These are phyloP conservation scores for Rousettus madagascariensis DNA, from an alignment of 2,797 vertebrate species.

Conservation along the genomic window DNA sequence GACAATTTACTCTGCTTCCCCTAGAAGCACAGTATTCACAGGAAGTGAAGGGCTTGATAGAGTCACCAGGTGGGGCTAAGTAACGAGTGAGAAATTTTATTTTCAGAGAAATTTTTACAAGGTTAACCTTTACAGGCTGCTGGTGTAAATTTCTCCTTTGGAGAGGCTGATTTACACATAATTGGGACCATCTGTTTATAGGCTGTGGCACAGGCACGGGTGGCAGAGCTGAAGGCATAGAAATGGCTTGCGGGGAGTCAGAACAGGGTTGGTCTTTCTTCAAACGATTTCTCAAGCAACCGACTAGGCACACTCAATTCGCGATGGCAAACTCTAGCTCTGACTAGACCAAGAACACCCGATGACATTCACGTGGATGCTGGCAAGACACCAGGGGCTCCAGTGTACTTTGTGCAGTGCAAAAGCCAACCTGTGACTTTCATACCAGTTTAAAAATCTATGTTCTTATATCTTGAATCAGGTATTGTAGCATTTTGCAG, in stretches of 20 bases:
- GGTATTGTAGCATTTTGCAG: neutral
- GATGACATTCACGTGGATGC: fast-evolving
- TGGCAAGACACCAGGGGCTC: neutral
- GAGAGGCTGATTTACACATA: neutral
- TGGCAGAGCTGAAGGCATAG: neutral
- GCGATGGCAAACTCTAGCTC: neutral
- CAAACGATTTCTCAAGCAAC: neutral
- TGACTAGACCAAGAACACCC: neutral
- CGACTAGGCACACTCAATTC: neutral
- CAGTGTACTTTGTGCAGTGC: fast-evolving
- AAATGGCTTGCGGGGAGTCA: neutral
- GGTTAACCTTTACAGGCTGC: neutral
- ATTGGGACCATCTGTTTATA: neutral
- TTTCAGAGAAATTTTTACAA: neutral
- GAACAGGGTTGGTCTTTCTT: neutral
- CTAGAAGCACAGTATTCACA: neutral
- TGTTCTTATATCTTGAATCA: neutral
- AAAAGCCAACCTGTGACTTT: neutral
- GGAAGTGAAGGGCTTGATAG: neutral
- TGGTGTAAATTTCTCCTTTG: neutral
- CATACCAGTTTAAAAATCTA: neutral
- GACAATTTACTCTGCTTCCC: neutral
- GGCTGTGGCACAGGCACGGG: neutral
- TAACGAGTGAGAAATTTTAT: neutral
- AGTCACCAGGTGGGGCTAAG: neutral